Evolutionary conservation across 2,797 vertebrate genomes (phyloP).

Genomic region (Anguilla megastoma): DNA sequence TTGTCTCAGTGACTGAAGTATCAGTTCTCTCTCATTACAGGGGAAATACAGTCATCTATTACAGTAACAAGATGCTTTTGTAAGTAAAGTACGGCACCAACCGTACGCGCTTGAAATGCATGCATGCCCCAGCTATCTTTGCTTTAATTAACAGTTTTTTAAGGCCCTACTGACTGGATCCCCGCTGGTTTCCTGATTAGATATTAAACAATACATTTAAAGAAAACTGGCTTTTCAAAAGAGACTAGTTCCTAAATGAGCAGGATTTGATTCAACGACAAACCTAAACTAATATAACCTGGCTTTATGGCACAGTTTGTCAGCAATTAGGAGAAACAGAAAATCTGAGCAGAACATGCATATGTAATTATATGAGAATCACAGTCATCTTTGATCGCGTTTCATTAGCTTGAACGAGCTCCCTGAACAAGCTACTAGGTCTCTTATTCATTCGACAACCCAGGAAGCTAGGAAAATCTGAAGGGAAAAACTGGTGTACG

Average conservation of each 20-base stretch:
- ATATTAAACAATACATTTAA: conserved; percentile 36
- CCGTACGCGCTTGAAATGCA: conserved; percentile 20
- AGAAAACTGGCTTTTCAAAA: conserved; percentile 29
- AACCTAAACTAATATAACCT: conserved; percentile 5
- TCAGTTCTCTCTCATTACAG: conserved; percentile 15
- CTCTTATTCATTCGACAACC: neutral
- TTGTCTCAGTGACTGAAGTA: conserved; percentile 15
- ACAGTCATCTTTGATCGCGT: conserved; percentile 5
- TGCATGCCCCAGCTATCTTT: conserved; percentile 19
- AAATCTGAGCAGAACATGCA: neutral
- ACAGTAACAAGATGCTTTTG: conserved; percentile 27
- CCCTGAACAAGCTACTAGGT: neutral
- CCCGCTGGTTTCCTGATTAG: conserved; percentile 35
- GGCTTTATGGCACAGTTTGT: conserved; percentile 29
- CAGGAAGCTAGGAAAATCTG: neutral
- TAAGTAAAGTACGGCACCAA: conserved; percentile 31
- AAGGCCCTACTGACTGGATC: conserved; percentile 24
- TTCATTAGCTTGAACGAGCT: conserved; percentile 1
- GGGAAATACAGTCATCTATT: conserved; percentile 28
- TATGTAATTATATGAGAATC: neutral
- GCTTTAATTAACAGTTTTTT: conserved; percentile 39
- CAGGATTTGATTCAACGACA: conserved; percentile 28
- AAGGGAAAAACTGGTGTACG: neutral
- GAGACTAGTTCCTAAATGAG: conserved; percentile 28
- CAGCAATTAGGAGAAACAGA: conserved; percentile 25